Base-by-base conservation (phyloP, 2,797 vertebrate species). In the Falco biarmicus region DNA sequence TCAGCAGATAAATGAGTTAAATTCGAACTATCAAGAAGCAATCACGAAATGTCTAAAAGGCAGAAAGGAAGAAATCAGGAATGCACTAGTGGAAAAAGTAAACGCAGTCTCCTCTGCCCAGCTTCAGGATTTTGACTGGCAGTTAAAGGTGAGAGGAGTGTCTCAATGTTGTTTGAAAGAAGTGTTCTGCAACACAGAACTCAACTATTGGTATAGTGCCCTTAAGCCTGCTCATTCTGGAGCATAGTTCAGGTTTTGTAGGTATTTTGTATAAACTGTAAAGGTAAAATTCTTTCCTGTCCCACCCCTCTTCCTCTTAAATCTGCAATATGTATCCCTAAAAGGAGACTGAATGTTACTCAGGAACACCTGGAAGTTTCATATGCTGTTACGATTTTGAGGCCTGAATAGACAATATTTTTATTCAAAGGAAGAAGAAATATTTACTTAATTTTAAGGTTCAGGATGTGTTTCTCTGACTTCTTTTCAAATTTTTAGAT, bases 111-210 rank as follows among this genome's bases (percentile, higher is more conserved):
- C 99, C 50, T 99, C 98, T 92, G 97, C 98, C 8, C 98, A 98
- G 37, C 98, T 99, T 50, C 98, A 99, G 92, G 99, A 99, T 97
- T 99, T 99, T 97, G 99, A 99, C 97, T 99, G 99, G 99, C 99
- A 99, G 89, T 97, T 99, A 75, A 99, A 99, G 99, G 99, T 99
- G 88, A 95, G 96, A 76, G 4, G 74, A 3, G 65, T 92, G 41
- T 19, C 31, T 25, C 73, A 31, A 41, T 51, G 26, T 50, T 82
- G 7, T 50, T 69, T 43, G 20, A 82, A 74, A 65, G 22, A 61
- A 56, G 25, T 29, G 9, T 87, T 61, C 25, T 26, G 3, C 22
- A 34, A 6, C 6, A 28, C 61, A 37, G 34, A 41, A 70, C 4
- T 73, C 69, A 57, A 39, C 12, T 84, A 6, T 5, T 64, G 45